phyloP scores from a whole-genome alignment of 2,113 vertebrate species.

The Carassius gibelio region DNA sequence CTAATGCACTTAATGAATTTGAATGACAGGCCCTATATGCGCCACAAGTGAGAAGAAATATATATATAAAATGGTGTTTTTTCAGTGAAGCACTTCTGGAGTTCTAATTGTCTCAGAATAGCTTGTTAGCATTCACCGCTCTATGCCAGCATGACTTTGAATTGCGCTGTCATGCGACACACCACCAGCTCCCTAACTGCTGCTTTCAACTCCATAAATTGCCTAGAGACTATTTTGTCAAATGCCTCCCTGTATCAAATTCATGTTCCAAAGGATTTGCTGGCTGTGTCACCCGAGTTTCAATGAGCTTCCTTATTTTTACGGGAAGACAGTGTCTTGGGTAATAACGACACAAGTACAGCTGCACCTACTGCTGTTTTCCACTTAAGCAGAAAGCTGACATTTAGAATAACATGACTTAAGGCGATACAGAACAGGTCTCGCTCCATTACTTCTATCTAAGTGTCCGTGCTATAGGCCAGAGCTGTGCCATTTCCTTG shows the following conservation, averaged over 20 bases:
- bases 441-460: constrained; percentile 36
- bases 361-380: constrained; percentile 35
- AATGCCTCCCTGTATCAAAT: constrained; percentile 22
- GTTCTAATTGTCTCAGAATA: constrained; percentile 18
- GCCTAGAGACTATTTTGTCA: constrained; percentile 35
- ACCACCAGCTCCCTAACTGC: constrained; percentile 23
- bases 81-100: constrained; percentile 1
- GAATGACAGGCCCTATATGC: constrained; percentile 67
- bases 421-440: constrained; percentile 32
- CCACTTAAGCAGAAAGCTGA: constrained; percentile 31
- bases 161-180: constrained; percentile 5
- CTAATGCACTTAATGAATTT: constrained; percentile 74
- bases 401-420: constrained; percentile 42
- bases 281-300: constrained; percentile 13
- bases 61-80: constrained; percentile 9
- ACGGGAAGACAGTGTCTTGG: not conserved
- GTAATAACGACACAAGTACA: not conserved
- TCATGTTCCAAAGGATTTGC: constrained; percentile 33
- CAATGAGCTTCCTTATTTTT: constrained; percentile 30
- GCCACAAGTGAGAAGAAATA: constrained; percentile 42
- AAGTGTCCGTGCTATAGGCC: constrained; percentile 39
- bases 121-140: constrained; percentile 15
- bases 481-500: constrained; percentile 24
- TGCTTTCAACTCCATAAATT: constrained; percentile 40
- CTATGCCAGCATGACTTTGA: constrained; percentile 11